A percentile compares a stretch with the other conserved stretches of the same genome.
These are phyloP conservation scores for Copidosoma floridanum DNA, from an alignment of 1,140 invertebrate genomes.

Conservation along the genomic window DNA sequence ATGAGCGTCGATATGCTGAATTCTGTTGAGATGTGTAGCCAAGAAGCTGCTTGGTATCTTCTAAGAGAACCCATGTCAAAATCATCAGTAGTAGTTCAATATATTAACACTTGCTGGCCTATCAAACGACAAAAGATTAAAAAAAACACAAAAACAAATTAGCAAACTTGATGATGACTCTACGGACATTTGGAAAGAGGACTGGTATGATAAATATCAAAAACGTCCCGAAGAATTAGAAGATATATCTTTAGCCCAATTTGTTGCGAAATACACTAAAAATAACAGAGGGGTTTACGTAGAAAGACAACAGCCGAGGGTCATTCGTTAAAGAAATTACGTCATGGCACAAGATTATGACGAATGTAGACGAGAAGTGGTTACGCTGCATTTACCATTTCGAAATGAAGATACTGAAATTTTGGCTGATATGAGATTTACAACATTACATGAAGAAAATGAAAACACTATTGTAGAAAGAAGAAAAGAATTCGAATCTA, in stretches of 20 bases:
- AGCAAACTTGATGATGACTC: conserved; percentile 29
- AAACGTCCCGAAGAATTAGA: conserved; percentile 44
- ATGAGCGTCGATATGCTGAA: conserved; percentile 47
- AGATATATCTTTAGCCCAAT: conserved; percentile 36
- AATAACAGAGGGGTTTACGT: conserved; percentile 32
- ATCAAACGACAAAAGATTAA: conserved; percentile 38
- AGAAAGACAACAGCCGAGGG: conserved; percentile 25
- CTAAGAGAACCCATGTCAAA: conserved; percentile 34
- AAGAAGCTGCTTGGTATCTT: conserved; percentile 54
- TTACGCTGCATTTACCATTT: conserved; percentile 41
- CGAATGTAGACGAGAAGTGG: conserved; percentile 39
- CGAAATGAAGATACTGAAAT: conserved; percentile 38
- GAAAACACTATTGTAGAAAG: conserved; percentile 1
- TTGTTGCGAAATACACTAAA: conserved; percentile 33
- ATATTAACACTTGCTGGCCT: conserved; percentile 47
- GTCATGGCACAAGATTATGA: conserved; percentile 33
- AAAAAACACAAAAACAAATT: conserved; percentile 31
- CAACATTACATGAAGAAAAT: conserved; percentile 28
- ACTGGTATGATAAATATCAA: conserved; percentile 40
- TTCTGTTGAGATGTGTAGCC: conserved; percentile 46
- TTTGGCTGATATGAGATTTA: conserved; percentile 37
- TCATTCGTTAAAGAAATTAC: conserved; percentile 45
- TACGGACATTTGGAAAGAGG: conserved; percentile 37
- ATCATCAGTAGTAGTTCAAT: conserved; percentile 22
- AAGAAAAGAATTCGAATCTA: conserved; percentile 16